Base-by-base conservation (phyloP, 2,888 invertebrate species). In the Harpagoxenus sublaevis region DNA sequence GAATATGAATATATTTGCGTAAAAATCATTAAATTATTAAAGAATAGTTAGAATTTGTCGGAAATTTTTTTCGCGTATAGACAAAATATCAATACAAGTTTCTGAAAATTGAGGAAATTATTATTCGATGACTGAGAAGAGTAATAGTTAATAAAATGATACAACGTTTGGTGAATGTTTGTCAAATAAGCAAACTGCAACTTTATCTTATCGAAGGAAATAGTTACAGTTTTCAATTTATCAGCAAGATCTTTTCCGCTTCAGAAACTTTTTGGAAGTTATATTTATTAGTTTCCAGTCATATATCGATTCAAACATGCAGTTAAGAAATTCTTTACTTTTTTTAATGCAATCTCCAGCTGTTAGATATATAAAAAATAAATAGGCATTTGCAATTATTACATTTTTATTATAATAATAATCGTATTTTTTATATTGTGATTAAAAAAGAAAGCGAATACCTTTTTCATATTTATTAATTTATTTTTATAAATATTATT, bases 161-260 rank as follows among this genome's bases (percentile, higher is more conserved):
- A 3, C 0, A n/a, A 71, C 2, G 35, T 23, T 55, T 55, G 23
- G 0, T 39, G 35, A 51, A 12, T 4, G 1, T 39, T 71, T 18
- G 15, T 23, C 23, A 39, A 3, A 55, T 55, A 71, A 55, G 35
- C 15, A 71, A 39, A 39, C 9, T 55, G 53, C n/a, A 23, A 35
- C 6, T 55, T 57, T 57, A 42, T 18, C 28, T 73, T 60, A 42
- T 60, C 28, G 15, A 74, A 74, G 42, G 18, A 60, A 18, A 57
- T 73, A 8, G 5, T 42, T 42, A 42, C 45, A 42, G 35, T 73
- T 15, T n/a, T 73, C 1, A 42, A 73, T 57, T 57, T 31, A 28
- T 8, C 42, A 39, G 10, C 3, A 4, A 60, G 1, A 31, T 60
- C 9, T 57, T 73, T 23, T 57, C 3, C 10, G 1, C 35, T 35